A percentile compares a stretch with the other conserved stretches of the same genome.
These are phyloP conservation scores for Cylas formicarius DNA, from an alignment of 1,140 invertebrate species.

Conservation along the genomic window DNA sequence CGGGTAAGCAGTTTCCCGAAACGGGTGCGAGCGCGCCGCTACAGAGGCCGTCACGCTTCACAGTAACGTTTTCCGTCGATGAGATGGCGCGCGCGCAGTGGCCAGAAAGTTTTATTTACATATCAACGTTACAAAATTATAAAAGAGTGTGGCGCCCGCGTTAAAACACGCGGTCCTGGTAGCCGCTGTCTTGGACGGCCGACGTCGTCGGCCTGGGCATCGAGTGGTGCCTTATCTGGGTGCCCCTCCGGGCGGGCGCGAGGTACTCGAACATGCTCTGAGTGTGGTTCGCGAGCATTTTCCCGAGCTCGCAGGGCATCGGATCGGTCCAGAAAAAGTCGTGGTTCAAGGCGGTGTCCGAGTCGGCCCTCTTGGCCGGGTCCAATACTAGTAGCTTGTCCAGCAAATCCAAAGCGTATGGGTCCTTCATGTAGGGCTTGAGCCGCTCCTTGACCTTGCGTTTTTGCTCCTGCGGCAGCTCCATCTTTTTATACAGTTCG, in stretches of 20 bases:
- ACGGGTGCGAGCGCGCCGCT: no score
- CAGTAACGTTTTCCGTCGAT: no score
- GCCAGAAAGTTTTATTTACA: no score
- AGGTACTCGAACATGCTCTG: conserved; percentile 97
- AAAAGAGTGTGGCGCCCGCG: no score
- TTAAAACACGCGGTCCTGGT: conserved; percentile 73
- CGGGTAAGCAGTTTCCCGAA: no score
- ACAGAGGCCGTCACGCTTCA: no score
- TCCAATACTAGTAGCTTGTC: conserved; percentile 90
- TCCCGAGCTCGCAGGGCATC: conserved; percentile 83
- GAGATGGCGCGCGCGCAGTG: no score
- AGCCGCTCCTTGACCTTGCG: conserved; percentile 82
- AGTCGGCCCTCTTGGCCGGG: conserved; percentile 83
- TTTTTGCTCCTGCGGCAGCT: conserved; percentile 86
- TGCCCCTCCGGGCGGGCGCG: conserved; percentile 69
- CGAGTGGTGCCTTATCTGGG: conserved; percentile 63
- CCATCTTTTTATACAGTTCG: conserved; percentile 86
- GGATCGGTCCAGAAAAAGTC: conserved; percentile 99
- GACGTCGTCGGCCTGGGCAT: conserved; percentile 48
- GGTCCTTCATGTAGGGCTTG: conserved; percentile 88
- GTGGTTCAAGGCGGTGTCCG: conserved; percentile 91
- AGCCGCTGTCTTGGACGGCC: conserved; percentile 53
- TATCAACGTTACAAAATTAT: no score
- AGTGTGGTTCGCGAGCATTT: conserved; percentile 88
- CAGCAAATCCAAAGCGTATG: conserved; percentile 85